Percentiles rank a stretch among this genome's conserved stretches.
Conservation (phyloP, 2,113 vertebrate species). For the Rhinogobius similis region DNA sequence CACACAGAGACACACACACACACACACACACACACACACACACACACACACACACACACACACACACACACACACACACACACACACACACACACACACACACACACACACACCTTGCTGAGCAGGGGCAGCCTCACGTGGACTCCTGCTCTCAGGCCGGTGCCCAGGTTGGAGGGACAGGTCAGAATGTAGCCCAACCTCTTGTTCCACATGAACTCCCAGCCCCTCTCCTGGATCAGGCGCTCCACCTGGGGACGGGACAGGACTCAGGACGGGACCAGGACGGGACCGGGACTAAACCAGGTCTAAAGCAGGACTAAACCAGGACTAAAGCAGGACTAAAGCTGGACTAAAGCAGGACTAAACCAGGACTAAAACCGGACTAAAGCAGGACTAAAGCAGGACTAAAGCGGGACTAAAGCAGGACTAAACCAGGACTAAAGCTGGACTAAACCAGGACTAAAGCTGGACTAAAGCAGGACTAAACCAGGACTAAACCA, state of each 20-base stretch:
- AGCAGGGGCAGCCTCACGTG: constrained; percentile 77
- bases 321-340: background rate
- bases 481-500: background rate
- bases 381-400: too few relatives aligned
- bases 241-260: constrained; percentile 71
- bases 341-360: background rate
- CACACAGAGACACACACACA: too few relatives aligned
- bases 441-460: background rate
- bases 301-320: background rate
- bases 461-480: background rate
- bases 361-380: background rate
- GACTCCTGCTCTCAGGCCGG: constrained; percentile 77
- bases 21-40: too few relatives aligned
- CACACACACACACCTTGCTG: constrained; percentile 69
- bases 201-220: constrained; percentile 84
- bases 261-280: background rate
- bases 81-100: too few relatives aligned
- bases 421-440: too few relatives aligned
- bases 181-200: constrained; percentile 77
- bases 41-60: too few relatives aligned
- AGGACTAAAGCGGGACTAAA: too few relatives aligned
- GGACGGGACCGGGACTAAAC: background rate
- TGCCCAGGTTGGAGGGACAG: constrained; percentile 80
- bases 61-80: background rate
- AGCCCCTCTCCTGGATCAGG: constrained; percentile 77